Evolutionary conservation across 2,888 invertebrate species (phyloP).

Genomic region (Nemotelus pantherinus): DNA sequence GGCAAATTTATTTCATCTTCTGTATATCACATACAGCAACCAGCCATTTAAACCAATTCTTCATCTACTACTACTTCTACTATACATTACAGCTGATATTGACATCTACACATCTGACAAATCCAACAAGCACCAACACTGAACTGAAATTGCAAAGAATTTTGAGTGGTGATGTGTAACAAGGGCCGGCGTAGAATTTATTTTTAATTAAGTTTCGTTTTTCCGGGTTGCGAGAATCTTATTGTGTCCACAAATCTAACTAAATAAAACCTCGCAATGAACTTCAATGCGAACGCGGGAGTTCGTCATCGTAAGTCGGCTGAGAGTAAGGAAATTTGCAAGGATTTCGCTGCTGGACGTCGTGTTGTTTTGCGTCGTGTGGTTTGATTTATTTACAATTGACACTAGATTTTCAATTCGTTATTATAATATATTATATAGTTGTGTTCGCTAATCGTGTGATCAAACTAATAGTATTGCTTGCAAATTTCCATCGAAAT

Average conservation of each 20-base stretch:
- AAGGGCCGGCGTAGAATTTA: slow-evolving; percentile 45
- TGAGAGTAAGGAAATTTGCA: slow-evolving; percentile 60
- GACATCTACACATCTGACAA: not conserved
- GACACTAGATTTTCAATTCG: not conserved
- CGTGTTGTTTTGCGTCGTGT: slow-evolving; percentile 6
- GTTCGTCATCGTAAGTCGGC: slow-evolving; percentile 64
- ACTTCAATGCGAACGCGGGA: slow-evolving; percentile 62
- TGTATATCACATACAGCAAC: too few relatives aligned
- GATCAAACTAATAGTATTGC: slow-evolving; percentile 55
- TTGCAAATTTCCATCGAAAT: slow-evolving; percentile 38
- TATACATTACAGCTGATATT: not conserved
- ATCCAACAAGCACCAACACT: slow-evolving; percentile 15
- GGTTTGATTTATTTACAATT: slow-evolving; percentile 10
- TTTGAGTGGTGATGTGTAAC: slow-evolving; percentile 54
- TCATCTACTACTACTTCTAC: not conserved
- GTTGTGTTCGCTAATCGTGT: slow-evolving; percentile 51
- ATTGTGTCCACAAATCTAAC: not conserved
- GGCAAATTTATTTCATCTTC: too few relatives aligned
- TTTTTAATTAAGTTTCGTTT: slow-evolving; percentile 38
- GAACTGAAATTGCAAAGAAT: slow-evolving; percentile 46
- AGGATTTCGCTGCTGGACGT: not conserved
- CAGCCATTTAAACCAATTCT: too few relatives aligned
- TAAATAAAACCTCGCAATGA: slow-evolving; percentile 55
- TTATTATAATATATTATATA: not conserved
- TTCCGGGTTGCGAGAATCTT: slow-evolving; percentile 3